Base-by-base conservation (phyloP, 2,113 vertebrate genomes). In the Rynchops niger region DNA sequence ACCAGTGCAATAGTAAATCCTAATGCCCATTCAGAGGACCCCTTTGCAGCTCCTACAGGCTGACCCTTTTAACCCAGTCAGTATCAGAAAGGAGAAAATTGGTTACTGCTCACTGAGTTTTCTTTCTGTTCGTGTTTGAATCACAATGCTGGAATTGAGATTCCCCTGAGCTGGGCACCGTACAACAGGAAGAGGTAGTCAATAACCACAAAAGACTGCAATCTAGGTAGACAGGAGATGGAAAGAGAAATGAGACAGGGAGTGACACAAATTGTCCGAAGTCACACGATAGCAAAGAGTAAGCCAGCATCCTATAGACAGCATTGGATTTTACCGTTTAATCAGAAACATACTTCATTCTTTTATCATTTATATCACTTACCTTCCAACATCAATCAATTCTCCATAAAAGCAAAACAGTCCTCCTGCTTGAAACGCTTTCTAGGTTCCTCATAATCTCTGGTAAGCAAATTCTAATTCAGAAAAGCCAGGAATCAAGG, bases 361-460 rank as follows among this genome's bases (percentile, higher is more conserved):
- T 95, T 91, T 80, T 50, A n/a, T 85, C 9, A 97, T 92, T 90
- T 97, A 74, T 34, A 56, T 47, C 45, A 88, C 62, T 95, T 96
- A 73, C 88, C 59, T 95, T 95, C 61, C 94, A 97, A 97, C 21
- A 82, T 89, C 59, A 50, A 82, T 18, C 19, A 95, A 61, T 82
- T 23, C 63, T 96, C 79, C 79, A 91, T 79, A 62, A 87, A 95
- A 94, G 45, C 66, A 97, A 94, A 86, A 79, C 56, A 79, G 56
- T 86, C 93, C 36, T 93, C 70, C 56, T n/a, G 3, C 38, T 84
- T 83, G 72, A 93, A 91, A 86, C 27, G 36, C 11, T 82, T 85
- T 78, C 27, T 70, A 32, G 6, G 16, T 42, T 94, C 49, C 12
- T 79, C 58, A n/a, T 79, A 79, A 53, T 42, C 40, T 62, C 66